Conservation (phyloP, 1,140 invertebrate genomes). For the Steinernema khuongi region DNA sequence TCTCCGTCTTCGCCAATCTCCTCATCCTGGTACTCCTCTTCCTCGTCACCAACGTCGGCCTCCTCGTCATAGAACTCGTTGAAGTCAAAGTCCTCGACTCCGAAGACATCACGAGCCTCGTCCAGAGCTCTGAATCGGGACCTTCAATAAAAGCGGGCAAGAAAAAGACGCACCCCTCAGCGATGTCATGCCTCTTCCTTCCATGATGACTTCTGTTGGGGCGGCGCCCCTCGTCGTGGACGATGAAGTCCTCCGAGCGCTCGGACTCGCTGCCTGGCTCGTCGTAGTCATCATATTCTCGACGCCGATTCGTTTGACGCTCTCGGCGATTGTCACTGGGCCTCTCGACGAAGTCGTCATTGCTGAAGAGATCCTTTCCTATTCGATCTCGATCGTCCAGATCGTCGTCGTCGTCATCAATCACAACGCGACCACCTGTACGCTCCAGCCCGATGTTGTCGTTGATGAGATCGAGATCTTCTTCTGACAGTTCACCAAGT, state of each 20-base stretch:
- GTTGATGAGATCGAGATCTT: slow-evolving; percentile 94
- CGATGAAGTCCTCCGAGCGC: slow-evolving; percentile 78
- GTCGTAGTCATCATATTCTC: slow-evolving; percentile 59
- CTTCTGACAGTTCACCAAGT: slow-evolving; percentile 81
- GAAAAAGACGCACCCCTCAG: slow-evolving; percentile 72
- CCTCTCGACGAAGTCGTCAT: slow-evolving; percentile 7
- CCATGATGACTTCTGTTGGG: slow-evolving; percentile 78
- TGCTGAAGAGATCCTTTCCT: slow-evolving; percentile 64
- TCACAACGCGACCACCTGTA: slow-evolving; percentile 55
- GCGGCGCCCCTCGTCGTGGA: slow-evolving; percentile 86
- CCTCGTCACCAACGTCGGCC: slow-evolving; percentile 61
- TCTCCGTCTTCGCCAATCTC: slow-evolving; percentile 63
- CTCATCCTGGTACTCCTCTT: slow-evolving; percentile 71
- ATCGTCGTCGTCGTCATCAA: slow-evolving; percentile 67
- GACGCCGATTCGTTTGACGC: slow-evolving; percentile 35
- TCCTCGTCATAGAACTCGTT: slow-evolving; percentile 75
- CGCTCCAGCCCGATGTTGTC: slow-evolving; percentile 89
- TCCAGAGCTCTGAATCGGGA: slow-evolving; percentile 69
- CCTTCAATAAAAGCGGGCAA: not conserved
- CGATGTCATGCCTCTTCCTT: slow-evolving; percentile 72
- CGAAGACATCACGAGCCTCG: slow-evolving; percentile 98
- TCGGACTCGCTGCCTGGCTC: slow-evolving; percentile 59
- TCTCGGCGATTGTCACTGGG: slow-evolving; percentile 21
- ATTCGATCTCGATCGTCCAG: slow-evolving; percentile 70
- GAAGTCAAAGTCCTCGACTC: slow-evolving; percentile 89